Evolutionary conservation across 2,888 invertebrate genomes (phyloP).

Genomic region (Schizotus pectinicornis): DNA sequence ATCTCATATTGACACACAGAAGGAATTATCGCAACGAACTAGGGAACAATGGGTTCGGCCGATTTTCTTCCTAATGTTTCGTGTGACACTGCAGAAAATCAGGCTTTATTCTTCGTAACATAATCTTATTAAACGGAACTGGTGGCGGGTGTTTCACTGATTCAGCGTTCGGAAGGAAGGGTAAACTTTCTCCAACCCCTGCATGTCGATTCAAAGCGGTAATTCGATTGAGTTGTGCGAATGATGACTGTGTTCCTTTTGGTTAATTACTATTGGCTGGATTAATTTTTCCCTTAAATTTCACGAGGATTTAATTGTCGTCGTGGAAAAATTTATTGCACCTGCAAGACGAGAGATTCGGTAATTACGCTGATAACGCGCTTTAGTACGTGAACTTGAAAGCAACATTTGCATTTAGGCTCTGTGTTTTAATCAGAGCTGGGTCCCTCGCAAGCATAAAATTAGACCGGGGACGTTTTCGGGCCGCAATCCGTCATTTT

Average conservation of each 20-base stretch:
- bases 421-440: no score
- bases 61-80: conserved; percentile 33
- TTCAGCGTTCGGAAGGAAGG: conserved; percentile 35
- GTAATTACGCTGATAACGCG: no score
- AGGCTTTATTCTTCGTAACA: conserved; percentile 42
- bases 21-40: conserved; percentile 20
- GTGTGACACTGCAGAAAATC: conserved; percentile 46
- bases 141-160: conserved; percentile 35
- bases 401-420: no score
- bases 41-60: conserved; percentile 28
- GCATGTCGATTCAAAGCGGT: conserved; percentile 21
- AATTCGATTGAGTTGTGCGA: conserved; percentile 23
- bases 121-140: conserved; percentile 44
- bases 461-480: not conserved
- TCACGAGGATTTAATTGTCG: no score
- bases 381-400: no score
- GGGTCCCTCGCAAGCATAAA: no score
- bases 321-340: not conserved
- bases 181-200: conserved; percentile 21
- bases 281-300: conserved; percentile 4
- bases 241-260: conserved; percentile 25
- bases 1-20: conserved; percentile 29
- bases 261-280: conserved; percentile 16
- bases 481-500: conserved; percentile 3
- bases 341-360: not conserved